Conservation (phyloP, 2,797 vertebrate species). For the Chelon auratus region DNA sequence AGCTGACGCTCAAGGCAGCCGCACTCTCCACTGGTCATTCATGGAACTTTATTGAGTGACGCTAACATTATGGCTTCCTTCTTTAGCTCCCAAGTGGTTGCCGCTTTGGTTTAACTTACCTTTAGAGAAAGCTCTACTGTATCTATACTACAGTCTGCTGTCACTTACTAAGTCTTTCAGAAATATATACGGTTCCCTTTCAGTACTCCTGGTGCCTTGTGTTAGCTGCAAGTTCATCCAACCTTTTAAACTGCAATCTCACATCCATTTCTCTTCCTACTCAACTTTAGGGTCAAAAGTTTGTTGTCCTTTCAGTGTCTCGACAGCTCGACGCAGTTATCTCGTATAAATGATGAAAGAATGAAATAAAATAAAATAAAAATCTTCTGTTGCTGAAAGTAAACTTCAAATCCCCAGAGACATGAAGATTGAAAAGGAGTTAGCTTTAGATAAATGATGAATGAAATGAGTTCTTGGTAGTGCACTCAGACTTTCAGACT, state of each 20-base stretch:
- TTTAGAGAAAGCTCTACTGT: background rate
- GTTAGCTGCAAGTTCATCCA: background rate
- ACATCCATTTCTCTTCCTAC: background rate
- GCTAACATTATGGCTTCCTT: no score
- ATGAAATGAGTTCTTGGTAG: background rate
- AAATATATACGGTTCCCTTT: background rate
- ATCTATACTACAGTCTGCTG: background rate
- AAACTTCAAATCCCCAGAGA: background rate
- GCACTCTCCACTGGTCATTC: no score
- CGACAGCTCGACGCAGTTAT: background rate
- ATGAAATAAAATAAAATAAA: constrained; percentile 5
- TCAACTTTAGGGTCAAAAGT: background rate
- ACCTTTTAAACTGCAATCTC: background rate
- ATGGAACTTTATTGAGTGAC: no score
- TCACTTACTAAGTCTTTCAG: background rate
- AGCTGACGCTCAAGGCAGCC: no score
- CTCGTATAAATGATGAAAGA: background rate
- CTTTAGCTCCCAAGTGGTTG: no score
- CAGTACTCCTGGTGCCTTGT: background rate
- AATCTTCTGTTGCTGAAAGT: background rate
- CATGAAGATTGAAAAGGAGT: background rate
- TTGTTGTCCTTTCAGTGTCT: background rate
- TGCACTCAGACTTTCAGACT: constrained; percentile 3
- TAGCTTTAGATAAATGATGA: background rate
- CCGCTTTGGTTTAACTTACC: no score